These are phyloP conservation scores for Chelon auratus DNA, from an alignment of 2,797 vertebrate genomes.

Conservation along the genomic window DNA sequence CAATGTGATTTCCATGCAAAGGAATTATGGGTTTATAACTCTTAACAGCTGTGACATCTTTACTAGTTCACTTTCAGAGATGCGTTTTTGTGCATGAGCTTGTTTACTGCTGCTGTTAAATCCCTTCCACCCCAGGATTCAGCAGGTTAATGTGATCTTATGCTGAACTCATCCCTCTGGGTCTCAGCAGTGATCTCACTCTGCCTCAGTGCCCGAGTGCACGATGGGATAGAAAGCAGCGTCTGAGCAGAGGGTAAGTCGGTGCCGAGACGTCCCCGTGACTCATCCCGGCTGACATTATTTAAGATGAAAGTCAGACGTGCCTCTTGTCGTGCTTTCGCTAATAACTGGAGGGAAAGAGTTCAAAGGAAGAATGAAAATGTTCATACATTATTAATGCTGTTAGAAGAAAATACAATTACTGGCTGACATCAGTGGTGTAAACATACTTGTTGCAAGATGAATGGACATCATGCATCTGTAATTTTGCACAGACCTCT, in stretches of 20 bases:
- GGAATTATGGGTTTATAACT: conserved; percentile 25
- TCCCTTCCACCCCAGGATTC: conserved; percentile 7
- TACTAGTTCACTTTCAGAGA: conserved; percentile 16
- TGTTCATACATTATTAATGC: conserved; percentile 49
- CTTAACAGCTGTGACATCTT: conserved; percentile 28
- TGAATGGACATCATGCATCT: conserved; percentile 19
- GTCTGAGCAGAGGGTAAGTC: conserved; percentile 51
- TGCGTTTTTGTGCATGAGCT: background rate
- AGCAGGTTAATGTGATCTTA: conserved; percentile 29
- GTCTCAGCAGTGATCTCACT: conserved; percentile 64
- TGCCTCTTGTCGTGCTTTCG: conserved; percentile 45
- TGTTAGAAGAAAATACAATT: conserved; percentile 25
- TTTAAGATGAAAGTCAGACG: conserved; percentile 72
- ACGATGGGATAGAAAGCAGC: conserved; percentile 58
- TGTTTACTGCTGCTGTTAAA: background rate
- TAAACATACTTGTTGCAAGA: conserved; percentile 15
- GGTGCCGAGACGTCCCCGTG: conserved; percentile 55
- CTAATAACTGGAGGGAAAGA: conserved; percentile 40
- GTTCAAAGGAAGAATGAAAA: conserved; percentile 40
- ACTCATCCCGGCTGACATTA: conserved; percentile 73
- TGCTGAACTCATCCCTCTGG: conserved; percentile 16
- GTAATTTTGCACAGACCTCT: conserved; percentile 19
- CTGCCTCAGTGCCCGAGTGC: conserved; percentile 50
- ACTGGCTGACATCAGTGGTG: conserved; percentile 15
- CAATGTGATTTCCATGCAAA: conserved; percentile 41